Conservation (phyloP, 2,888 invertebrate species). For the Patella caerulea region DNA sequence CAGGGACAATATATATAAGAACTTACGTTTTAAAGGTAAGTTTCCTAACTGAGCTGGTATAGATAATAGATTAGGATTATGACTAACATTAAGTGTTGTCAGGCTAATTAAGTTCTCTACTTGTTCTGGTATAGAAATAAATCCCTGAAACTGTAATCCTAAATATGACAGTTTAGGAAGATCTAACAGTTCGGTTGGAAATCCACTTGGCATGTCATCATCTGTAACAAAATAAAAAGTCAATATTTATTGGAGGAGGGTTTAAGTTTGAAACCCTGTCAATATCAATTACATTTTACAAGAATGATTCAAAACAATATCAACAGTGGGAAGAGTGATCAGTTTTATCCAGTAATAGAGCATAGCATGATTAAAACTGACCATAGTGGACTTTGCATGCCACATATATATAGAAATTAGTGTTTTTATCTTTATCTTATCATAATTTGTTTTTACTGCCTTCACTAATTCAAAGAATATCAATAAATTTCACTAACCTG, state of each 20-base stretch:
- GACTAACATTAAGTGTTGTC: slow-evolving; percentile 45
- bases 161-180: slow-evolving; percentile 53
- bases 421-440: no score
- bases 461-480: no score
- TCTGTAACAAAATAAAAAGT: slow-evolving; percentile 39
- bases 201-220: slow-evolving; percentile 55
- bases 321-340: neutral
- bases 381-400: no score
- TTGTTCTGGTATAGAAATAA: slow-evolving; percentile 59
- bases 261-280: neutral
- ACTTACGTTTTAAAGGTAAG: slow-evolving; percentile 56
- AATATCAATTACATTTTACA: neutral
- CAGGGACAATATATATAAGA: neutral
- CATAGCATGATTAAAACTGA: no score
- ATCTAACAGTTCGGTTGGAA: slow-evolving; percentile 57
- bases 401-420: no score
- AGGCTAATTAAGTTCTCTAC: slow-evolving; percentile 54
- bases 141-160: slow-evolving; percentile 58
- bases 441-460: no score
- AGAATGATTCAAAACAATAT: neutral
- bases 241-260: neutral
- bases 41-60: slow-evolving; percentile 55
- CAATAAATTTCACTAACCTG: slow-evolving; percentile 41
- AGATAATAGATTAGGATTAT: slow-evolving; percentile 59
- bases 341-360: no score